These are phyloP conservation scores for Muscidifurax raptorellus DNA, from an alignment of 1,140 invertebrate genomes.

Conservation along the genomic window DNA sequence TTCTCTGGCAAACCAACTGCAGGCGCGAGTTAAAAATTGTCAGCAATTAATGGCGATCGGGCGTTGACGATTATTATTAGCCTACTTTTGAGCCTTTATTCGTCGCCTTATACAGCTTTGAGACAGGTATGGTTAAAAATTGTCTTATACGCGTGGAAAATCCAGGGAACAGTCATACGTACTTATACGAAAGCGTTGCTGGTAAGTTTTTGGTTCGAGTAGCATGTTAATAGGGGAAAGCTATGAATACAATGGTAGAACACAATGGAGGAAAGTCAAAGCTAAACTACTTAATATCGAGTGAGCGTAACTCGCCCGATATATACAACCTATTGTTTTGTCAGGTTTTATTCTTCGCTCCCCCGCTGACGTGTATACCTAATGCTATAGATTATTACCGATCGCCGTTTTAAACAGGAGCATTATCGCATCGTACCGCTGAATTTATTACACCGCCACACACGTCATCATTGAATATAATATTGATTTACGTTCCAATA, in stretches of 20 bases:
- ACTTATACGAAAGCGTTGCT: not conserved
- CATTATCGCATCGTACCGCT: too few species aligned
- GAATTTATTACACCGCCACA: too few species aligned
- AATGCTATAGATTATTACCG: not conserved
- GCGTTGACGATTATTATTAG: not conserved
- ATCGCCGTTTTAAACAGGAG: too few species aligned
- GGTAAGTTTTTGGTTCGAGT: conserved; percentile 1
- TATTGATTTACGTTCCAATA: too few species aligned
- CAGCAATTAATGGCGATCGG: conserved; percentile 24
- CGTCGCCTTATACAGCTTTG: not conserved
- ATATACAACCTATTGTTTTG: not conserved
- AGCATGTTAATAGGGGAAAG: conserved; percentile 32
- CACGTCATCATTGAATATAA: too few species aligned
- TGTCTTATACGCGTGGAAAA: not conserved
- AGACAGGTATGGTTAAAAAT: not conserved
- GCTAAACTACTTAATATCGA: not conserved
- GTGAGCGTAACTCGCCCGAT: not conserved
- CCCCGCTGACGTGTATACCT: not conserved
- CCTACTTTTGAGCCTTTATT: not conserved
- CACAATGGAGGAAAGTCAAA: conserved; percentile 28
- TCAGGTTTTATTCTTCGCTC: not conserved
- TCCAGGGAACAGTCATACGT: not conserved
- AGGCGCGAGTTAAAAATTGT: not conserved
- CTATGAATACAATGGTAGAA: not conserved
- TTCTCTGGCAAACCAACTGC: not conserved